A percentile compares a stretch with the other conserved stretches of the same genome.
phyloP scores from a whole-genome alignment of 2,888 invertebrate genomes.

The Gibbula magus region DNA sequence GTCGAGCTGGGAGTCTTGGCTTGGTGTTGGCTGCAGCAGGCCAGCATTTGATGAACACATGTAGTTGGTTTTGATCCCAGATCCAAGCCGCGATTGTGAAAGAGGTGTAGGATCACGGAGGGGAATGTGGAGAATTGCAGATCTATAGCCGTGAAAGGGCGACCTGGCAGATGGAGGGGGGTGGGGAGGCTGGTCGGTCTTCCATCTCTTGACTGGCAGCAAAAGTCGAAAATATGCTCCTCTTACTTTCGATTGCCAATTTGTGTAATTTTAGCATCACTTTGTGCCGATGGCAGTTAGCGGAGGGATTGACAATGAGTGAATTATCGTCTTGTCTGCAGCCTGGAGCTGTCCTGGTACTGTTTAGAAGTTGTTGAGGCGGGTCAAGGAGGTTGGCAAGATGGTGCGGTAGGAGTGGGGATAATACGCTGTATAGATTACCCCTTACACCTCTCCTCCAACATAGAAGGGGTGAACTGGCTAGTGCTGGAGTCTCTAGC shows the following conservation, averaged over 20 bases:
- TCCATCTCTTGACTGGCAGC: neutral
- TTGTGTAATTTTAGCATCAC: conserved; percentile 1
- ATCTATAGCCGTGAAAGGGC: neutral
- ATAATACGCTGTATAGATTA: conserved; percentile 1
- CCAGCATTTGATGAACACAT: conserved; percentile 32
- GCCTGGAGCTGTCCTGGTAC: neutral
- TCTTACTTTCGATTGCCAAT: neutral
- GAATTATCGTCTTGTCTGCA: neutral
- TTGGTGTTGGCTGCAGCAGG: neutral
- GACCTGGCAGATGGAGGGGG: neutral
- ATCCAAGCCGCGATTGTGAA: conserved; percentile 23
- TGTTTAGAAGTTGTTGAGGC: neutral
- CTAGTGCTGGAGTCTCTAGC: neutral
- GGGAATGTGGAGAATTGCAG: conserved; percentile 23
- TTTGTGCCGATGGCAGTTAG: conserved; percentile 1
- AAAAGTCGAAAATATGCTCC: conserved; percentile 14
- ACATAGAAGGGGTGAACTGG: neutral
- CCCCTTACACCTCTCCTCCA: neutral
- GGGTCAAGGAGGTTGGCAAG: neutral
- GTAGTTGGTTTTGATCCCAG: conserved; percentile 30
- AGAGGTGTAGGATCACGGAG: conserved; percentile 23
- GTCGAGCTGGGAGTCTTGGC: neutral
- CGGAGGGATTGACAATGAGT: neutral
- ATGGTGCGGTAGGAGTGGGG: neutral
- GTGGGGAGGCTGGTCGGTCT: neutral